phyloP scores from a whole-genome alignment of 2,888 invertebrate genomes.

The Parthenolecanium corni region DNA sequence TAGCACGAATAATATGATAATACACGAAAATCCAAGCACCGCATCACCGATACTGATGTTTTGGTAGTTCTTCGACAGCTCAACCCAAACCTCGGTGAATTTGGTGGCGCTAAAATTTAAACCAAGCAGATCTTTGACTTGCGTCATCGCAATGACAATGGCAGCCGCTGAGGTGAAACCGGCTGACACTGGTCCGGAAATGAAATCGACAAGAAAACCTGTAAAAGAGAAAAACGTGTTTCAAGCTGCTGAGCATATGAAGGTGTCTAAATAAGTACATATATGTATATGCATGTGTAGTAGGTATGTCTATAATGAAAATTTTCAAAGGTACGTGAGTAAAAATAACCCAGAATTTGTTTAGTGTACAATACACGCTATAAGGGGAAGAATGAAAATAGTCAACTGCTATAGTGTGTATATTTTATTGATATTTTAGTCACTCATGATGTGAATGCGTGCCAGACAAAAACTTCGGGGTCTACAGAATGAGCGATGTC shows the following conservation, averaged over 20 bases:
- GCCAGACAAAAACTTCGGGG: too few relatives aligned
- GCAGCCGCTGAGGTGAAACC: constrained; percentile 75
- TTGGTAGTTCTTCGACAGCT: constrained; percentile 55
- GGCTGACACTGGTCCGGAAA: constrained; percentile 69
- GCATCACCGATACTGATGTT: constrained; percentile 61
- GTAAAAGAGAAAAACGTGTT: constrained; percentile 32
- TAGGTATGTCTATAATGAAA: too few relatives aligned
- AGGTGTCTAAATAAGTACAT: neutral
- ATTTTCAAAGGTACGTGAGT: too few relatives aligned
- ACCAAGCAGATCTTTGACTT: constrained; percentile 63
- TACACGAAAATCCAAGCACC: constrained; percentile 55
- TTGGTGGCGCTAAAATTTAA: constrained; percentile 55
- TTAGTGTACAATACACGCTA: too few relatives aligned
- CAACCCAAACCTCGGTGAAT: constrained; percentile 58
- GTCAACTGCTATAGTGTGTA: too few relatives aligned
- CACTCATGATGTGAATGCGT: too few relatives aligned
- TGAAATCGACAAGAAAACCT: constrained; percentile 74
- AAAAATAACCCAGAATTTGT: too few relatives aligned
- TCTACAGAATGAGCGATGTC: too few relatives aligned
- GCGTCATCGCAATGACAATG: constrained; percentile 68
- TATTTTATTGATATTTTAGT: too few relatives aligned
- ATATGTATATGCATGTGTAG: too few relatives aligned
- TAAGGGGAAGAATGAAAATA: too few relatives aligned
- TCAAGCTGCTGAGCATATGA: neutral
- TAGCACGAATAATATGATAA: constrained; percentile 54